Evolutionary conservation across 2,797 vertebrate genomes (phyloP).

Genomic region (Danio aesculapii): DNA sequence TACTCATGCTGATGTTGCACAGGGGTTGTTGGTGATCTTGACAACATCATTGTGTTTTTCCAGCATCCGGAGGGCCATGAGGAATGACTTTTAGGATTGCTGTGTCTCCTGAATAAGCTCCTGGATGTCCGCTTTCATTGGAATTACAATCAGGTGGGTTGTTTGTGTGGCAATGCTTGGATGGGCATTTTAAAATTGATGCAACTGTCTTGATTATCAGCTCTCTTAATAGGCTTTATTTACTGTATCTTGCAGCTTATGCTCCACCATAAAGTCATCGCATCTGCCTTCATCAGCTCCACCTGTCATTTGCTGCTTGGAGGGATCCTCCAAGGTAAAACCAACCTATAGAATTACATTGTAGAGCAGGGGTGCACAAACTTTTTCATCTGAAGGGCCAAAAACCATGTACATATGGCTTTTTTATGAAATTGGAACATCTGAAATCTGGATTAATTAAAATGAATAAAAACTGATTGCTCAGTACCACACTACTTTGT

Average conservation of each 20-base stretch:
- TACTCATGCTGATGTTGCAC: slow-evolving; percentile 62
- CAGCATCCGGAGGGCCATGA: slow-evolving; percentile 71
- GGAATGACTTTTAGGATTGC: slow-evolving; percentile 82
- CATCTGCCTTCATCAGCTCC: slow-evolving; percentile 68
- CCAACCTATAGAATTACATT: background rate
- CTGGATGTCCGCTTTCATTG: slow-evolving; percentile 80
- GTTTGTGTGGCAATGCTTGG: slow-evolving; percentile 29
- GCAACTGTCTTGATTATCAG: background rate
- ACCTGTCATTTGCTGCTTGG: slow-evolving; percentile 76
- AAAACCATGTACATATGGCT: slow-evolving; percentile 37
- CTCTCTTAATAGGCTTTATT: background rate
- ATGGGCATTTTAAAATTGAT: background rate
- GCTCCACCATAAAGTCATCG: slow-evolving; percentile 72
- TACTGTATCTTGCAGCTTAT: slow-evolving; percentile 67
- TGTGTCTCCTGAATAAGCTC: slow-evolving; percentile 81
- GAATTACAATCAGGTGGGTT: slow-evolving; percentile 77
- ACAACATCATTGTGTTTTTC: slow-evolving; percentile 27
- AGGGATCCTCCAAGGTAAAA: slow-evolving; percentile 79
- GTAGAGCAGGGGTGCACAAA: too few relatives aligned
- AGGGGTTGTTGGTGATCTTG: slow-evolving; percentile 2
- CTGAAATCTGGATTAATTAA: slow-evolving; percentile 31
- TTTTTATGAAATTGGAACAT: slow-evolving; percentile 16
- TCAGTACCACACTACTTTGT: background rate
- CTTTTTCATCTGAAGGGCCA: too few relatives aligned
- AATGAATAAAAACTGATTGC: slow-evolving; percentile 8